phyloP scores from a whole-genome alignment of 2,888 invertebrate genomes.

The Scaptomyza reducta region DNA sequence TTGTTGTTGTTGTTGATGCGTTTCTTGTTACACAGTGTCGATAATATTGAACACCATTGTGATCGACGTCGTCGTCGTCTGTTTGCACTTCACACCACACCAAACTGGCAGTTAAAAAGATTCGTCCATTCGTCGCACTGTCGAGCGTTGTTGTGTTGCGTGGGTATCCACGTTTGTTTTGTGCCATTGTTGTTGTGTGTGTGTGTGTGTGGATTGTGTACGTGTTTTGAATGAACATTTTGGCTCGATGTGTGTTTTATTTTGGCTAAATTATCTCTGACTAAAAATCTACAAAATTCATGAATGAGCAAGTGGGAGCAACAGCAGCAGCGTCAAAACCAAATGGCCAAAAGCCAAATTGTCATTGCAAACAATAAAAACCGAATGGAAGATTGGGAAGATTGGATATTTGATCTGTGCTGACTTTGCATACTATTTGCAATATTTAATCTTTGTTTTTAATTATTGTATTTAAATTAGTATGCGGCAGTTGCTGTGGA shows the following conservation, averaged over 20 bases:
- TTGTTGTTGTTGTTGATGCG: slow-evolving; percentile 31
- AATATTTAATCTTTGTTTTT: slow-evolving; percentile 9
- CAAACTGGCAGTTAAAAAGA: slow-evolving; percentile 21
- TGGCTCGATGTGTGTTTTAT: slow-evolving; percentile 40
- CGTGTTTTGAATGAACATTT: slow-evolving; percentile 71
- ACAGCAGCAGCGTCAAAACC: slow-evolving; percentile 21
- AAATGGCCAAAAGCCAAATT: slow-evolving; percentile 45
- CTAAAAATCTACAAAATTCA: slow-evolving; percentile 70
- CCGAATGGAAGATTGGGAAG: slow-evolving; percentile 19
- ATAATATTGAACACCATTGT: slow-evolving; percentile 64
- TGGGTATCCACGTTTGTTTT: slow-evolving; percentile 52
- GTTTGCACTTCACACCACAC: slow-evolving; percentile 63
- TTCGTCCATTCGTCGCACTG: slow-evolving; percentile 12
- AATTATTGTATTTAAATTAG: slow-evolving; percentile 5
- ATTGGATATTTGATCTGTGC: slow-evolving; percentile 16
- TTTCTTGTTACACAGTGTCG: slow-evolving; percentile 44
- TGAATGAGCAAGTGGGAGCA: slow-evolving; percentile 60
- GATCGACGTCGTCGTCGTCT: slow-evolving; percentile 26
- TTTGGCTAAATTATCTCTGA: slow-evolving; percentile 65
- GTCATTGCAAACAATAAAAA: slow-evolving; percentile 47
- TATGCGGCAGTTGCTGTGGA: background rate
- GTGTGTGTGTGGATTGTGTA: slow-evolving; percentile 55
- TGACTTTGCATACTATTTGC: slow-evolving; percentile 5
- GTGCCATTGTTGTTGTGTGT: slow-evolving; percentile 40
- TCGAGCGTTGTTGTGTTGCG: slow-evolving; percentile 10